Conservation (phyloP, 2,888 invertebrate genomes). For the Halictus quadricinctus region DNA sequence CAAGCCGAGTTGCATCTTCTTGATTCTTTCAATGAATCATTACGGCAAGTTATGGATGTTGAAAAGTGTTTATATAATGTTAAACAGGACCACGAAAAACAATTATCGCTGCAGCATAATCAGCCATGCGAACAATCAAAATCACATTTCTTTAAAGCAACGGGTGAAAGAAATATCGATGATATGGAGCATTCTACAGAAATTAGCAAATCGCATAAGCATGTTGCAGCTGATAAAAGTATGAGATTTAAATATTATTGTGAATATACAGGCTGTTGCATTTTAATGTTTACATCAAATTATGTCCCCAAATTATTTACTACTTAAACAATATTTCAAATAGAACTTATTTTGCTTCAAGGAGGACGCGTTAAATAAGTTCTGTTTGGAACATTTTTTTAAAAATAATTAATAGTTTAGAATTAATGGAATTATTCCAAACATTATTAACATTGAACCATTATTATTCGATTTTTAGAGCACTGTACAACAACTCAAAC, state of each 20-base stretch:
- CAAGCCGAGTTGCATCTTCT: constrained; percentile 85
- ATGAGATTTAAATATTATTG: constrained; percentile 9
- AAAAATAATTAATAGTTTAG: background rate
- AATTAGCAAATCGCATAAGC: constrained; percentile 36
- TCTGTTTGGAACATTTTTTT: background rate
- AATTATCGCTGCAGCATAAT: constrained; percentile 62
- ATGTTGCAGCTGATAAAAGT: constrained; percentile 52
- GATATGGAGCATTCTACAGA: constrained; percentile 37
- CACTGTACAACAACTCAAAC: constrained; percentile 42
- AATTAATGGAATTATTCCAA: background rate
- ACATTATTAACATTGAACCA: constrained; percentile 14
- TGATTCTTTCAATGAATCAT: constrained; percentile 85
- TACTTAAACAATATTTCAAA: background rate
- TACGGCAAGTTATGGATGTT: constrained; percentile 84
- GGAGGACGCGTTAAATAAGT: background rate
- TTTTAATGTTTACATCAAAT: background rate
- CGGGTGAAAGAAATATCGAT: constrained; percentile 52
- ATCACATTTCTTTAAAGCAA: constrained; percentile 59
- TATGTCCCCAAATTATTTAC: background rate
- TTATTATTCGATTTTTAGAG: constrained; percentile 13
- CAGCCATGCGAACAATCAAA: constrained; percentile 70
- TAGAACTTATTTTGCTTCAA: background rate
- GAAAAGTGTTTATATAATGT: constrained; percentile 82
- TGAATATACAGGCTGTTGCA: background rate
- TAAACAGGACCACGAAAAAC: constrained; percentile 70